phyloP scores from a whole-genome alignment of 2,888 invertebrate genomes.

The Chironomus tentans region DNA sequence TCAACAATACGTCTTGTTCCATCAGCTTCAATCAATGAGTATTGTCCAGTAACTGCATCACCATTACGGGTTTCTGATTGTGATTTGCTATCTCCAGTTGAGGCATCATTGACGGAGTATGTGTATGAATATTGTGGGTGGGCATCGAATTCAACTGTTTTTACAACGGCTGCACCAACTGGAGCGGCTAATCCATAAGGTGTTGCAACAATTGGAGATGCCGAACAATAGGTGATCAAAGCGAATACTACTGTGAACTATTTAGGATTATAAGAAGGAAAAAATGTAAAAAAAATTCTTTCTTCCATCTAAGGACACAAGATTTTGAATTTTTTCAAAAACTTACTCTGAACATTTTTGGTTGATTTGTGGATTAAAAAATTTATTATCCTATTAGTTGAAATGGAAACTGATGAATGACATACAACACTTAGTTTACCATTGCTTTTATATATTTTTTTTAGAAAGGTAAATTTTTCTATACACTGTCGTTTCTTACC shows the following conservation, averaged over 20 bases:
- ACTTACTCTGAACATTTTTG: no score
- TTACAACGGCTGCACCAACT: conserved; percentile 32
- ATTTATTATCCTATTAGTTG: no score
- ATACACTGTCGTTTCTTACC: no score
- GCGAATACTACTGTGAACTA: conserved; percentile 29
- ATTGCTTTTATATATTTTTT: no score
- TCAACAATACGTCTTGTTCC: conserved; percentile 48
- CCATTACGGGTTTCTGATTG: conserved; percentile 48
- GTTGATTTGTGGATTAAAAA: no score
- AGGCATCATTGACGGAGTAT: conserved; percentile 47
- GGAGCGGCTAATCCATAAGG: conserved; percentile 32
- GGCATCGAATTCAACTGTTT: conserved; percentile 40
- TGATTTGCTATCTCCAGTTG: conserved; percentile 49
- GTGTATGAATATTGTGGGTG: conserved; percentile 49
- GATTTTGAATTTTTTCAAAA: no score
- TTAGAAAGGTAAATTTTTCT: no score
- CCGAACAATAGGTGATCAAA: conserved; percentile 29
- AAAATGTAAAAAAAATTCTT: no score
- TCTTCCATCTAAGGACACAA: no score
- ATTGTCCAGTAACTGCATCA: conserved; percentile 48
- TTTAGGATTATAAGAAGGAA: no score
- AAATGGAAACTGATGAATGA: no score
- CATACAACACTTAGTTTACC: no score
- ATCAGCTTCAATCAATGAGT: conserved; percentile 48
- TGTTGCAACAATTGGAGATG: conserved; percentile 30